Percentiles rank a stretch among this genome's conserved stretches.
Evolutionary conservation across 1,140 invertebrate genomes (phyloP).

Genomic region (Cydia strobilella): DNA sequence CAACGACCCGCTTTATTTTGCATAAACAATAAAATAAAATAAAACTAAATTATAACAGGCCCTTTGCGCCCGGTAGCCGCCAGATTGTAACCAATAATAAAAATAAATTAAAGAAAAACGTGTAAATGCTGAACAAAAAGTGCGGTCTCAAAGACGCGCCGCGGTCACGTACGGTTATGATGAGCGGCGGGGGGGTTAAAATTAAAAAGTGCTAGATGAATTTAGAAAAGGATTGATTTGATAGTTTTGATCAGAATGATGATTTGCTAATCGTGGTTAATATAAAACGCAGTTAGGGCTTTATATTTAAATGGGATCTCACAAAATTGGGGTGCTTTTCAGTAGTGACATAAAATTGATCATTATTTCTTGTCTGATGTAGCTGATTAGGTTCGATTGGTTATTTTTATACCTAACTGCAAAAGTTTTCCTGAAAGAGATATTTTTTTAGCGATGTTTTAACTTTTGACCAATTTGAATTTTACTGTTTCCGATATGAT

Average conservation of each 20-base stretch:
- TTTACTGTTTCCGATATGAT: no score
- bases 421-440: no score
- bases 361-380: no score
- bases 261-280: background rate
- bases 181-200: background rate
- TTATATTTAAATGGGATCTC: no score
- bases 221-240: background rate
- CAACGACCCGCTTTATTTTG: background rate
- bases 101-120: background rate
- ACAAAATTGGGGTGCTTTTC: no score
- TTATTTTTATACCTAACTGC: no score
- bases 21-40: slow-evolving; percentile 9
- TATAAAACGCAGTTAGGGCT: no score
- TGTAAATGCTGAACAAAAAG: background rate
- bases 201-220: slow-evolving; percentile 7
- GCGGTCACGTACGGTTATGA: slow-evolving; percentile 9
- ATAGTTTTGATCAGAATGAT: background rate
- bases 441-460: no score
- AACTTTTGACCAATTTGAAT: no score
- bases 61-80: slow-evolving; percentile 7
- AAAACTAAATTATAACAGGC: slow-evolving; percentile 8
- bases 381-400: no score
- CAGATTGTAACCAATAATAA: slow-evolving; percentile 7
- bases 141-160: background rate
- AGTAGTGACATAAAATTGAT: no score